Evolutionary conservation across 2,797 vertebrate species (phyloP), one percentile per base, ranked within the genome.

Genomic region (Leuciscus waleckii): DNA sequence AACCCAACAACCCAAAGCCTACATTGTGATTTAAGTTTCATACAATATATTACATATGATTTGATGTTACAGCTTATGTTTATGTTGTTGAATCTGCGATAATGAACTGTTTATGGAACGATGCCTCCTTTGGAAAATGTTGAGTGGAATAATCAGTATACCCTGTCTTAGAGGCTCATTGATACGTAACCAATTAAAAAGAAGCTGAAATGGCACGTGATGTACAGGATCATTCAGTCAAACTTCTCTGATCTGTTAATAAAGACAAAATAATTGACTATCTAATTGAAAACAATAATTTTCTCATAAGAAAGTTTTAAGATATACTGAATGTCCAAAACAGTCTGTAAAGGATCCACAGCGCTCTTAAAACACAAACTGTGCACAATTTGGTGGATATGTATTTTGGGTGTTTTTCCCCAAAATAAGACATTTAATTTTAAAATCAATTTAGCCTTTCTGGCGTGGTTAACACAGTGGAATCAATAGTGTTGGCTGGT

Each of bases 1-100:
- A 87, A 54, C 69, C 71, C 54, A 85, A 49, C 16, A 79, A 80
- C 82, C 85, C 70, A 81, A 87, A 71, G 67, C 32, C 56, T 61
- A 85, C 77, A 73, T 51, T 79, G 68, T 51, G 9, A 63, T 71
- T 80, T 46, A 21, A 49, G 23, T 71, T 29, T 43, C 19, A 67
- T 68, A 84, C 61, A 84, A 46, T 39, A 46, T 26, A 17, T 73
- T 68, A 41, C 46, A 49, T 74, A 49, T 83, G 23, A 70, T 70
- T 41, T 70, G 23, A 83, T 37, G 11, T 51, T 37, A 21, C 43
- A 67, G 37, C 51, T 74, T 74, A 11, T 39, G 61, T 39, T 63
- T 37, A 49, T 58, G 49, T 32, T 49, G 26, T 63, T 82, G 54
- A 73, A 17, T 26, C 4, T 58, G 29, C 2, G 26, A 43, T 61